Evolutionary conservation across 2,797 vertebrate species (phyloP).

Genomic region (Benthosema pterotum): DNA sequence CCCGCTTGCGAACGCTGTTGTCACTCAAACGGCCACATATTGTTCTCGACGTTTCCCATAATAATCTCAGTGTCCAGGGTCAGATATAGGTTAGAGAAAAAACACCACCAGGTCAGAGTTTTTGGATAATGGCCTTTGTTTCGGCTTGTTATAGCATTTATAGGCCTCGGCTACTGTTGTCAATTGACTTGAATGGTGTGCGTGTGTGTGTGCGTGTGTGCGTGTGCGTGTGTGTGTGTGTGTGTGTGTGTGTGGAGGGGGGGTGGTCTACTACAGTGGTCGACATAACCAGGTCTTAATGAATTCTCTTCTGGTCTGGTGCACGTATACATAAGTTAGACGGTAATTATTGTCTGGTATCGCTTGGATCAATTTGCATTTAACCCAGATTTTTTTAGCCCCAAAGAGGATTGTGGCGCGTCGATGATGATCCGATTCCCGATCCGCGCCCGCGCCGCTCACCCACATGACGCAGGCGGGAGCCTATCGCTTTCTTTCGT

Average conservation of each 20-base stretch:
- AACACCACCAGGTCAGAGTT: neutral
- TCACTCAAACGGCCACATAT: slow-evolving; percentile 7
- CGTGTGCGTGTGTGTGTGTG: neutral
- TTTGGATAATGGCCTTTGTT: slow-evolving; percentile 15
- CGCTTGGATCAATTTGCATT: slow-evolving; percentile 78
- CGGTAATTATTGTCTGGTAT: slow-evolving; percentile 73
- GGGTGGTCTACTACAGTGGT: slow-evolving; percentile 13
- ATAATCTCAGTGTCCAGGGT: slow-evolving; percentile 2
- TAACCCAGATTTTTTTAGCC: slow-evolving; percentile 76
- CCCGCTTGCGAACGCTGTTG: neutral
- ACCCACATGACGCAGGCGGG: slow-evolving; percentile 14
- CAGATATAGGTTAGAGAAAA: neutral
- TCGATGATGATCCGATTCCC: slow-evolving; percentile 3
- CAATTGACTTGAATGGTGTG: slow-evolving; percentile 43
- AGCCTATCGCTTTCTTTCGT: slow-evolving; percentile 4
- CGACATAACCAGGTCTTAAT: slow-evolving; percentile 61
- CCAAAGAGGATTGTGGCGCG: slow-evolving; percentile 51
- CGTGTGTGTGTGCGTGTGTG: neutral
- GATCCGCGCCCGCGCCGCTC: too few species aligned
- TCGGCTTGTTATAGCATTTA: slow-evolving; percentile 9
- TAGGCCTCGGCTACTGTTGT: slow-evolving; percentile 35
- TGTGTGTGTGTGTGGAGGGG: neutral
- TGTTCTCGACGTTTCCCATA: slow-evolving; percentile 7
- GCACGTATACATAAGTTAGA: slow-evolving; percentile 60
- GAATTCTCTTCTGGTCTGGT: slow-evolving; percentile 74